Percentiles rank a stretch among this genome's conserved stretches.
Conservation (phyloP, 1,140 invertebrate species). For the Cecropterus lyciades region DNA sequence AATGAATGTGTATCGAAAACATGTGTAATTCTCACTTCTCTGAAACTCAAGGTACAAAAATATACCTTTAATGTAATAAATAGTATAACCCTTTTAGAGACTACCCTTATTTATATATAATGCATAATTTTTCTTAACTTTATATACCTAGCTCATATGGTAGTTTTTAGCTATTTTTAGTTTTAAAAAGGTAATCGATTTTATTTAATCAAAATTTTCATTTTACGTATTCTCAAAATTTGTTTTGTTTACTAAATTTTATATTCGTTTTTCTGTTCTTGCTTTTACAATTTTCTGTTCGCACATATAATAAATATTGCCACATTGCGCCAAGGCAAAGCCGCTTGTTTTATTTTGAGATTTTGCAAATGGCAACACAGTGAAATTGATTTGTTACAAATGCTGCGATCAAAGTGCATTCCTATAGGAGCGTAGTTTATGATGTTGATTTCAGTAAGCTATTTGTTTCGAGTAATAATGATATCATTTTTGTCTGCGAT, state of each 20-base stretch:
- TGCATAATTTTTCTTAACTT: constrained; percentile 17
- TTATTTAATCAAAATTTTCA: constrained; percentile 28
- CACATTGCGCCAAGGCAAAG: constrained; percentile 13
- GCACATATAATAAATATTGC: not conserved
- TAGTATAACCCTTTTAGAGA: not conserved
- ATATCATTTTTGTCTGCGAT: constrained; percentile 55
- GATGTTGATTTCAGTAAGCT: constrained; percentile 39
- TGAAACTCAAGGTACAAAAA: constrained; percentile 24
- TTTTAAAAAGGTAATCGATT: constrained; percentile 17
- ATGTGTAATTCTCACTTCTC: not conserved
- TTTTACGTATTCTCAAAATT: constrained; percentile 29
- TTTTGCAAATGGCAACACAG: constrained; percentile 13
- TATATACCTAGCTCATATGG: constrained; percentile 11
- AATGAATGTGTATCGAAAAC: no score
- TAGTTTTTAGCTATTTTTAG: constrained; percentile 25
- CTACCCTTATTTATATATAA: constrained; percentile 1
- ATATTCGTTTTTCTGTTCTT: constrained; percentile 45
- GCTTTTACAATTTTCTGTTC: constrained; percentile 22
- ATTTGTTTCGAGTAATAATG: constrained; percentile 43
- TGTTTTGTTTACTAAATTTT: constrained; percentile 60
- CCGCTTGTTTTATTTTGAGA: constrained; percentile 33
- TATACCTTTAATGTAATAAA: not conserved
- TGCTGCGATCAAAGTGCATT: constrained; percentile 55
- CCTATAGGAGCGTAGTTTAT: constrained; percentile 49
- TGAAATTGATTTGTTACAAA: constrained; percentile 24